A percentile compares a stretch with the other conserved stretches of the same genome.
These are phyloP conservation scores for Drosophila melanica DNA, from an alignment of 1,140 invertebrate species.

Conservation along the genomic window DNA sequence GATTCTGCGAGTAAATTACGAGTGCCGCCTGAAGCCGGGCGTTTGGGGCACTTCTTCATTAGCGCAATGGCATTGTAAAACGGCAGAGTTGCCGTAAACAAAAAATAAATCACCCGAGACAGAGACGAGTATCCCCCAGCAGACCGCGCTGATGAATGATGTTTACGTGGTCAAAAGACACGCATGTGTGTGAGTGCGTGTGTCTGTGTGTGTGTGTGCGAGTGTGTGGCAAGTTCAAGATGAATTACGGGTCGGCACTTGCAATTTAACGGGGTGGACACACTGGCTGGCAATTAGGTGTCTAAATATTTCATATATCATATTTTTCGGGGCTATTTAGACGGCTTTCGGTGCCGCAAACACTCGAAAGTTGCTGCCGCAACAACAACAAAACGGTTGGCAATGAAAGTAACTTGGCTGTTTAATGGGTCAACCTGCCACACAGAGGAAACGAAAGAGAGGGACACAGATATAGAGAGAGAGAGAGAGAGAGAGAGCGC, in stretches of 20 bases:
- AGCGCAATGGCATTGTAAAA: constrained; percentile 53
- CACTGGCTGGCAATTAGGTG: constrained; percentile 56
- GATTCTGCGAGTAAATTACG: constrained; percentile 66
- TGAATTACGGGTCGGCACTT: constrained; percentile 45
- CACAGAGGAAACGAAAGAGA: constrained; percentile 31
- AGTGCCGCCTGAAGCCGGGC: constrained; percentile 25
- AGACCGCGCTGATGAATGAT: constrained; percentile 51
- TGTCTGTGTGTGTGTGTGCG: no score
- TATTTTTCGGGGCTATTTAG: constrained; percentile 28
- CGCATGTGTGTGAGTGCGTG: not conserved
- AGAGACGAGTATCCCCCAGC: not conserved
- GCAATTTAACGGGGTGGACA: constrained; percentile 59
- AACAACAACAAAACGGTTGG: constrained; percentile 29
- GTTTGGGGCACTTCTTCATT: constrained; percentile 54
- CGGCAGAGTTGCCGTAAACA: constrained; percentile 55
- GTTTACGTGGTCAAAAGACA: not conserved
- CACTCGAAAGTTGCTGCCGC: constrained; percentile 28
- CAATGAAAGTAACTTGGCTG: constrained; percentile 65
- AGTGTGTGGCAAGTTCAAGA: constrained; percentile 31
- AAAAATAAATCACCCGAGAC: constrained; percentile 65
- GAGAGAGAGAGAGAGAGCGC: constrained; percentile 3
- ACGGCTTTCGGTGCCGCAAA: constrained; percentile 11
- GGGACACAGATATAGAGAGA: no score
- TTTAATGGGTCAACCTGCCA: constrained; percentile 73
- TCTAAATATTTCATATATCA: constrained; percentile 27